Evolutionary conservation across 1,140 invertebrate species (phyloP).

Genomic region (Drosophila sp.): DNA sequence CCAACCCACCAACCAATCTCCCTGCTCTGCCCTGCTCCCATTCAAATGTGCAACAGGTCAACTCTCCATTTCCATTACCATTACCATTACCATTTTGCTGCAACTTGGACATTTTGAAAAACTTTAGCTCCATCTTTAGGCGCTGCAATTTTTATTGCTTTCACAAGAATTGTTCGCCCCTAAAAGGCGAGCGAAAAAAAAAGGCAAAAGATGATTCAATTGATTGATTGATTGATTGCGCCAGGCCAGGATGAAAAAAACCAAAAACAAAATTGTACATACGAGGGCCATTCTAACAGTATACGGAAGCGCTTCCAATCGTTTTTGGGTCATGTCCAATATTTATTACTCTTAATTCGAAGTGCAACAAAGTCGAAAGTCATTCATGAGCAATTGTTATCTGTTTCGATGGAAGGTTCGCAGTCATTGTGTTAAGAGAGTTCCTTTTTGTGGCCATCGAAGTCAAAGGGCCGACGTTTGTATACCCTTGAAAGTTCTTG

Average conservation of each 20-base stretch:
- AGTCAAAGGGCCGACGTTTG: no score
- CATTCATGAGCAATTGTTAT: no score
- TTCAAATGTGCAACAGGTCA: constrained; percentile 78
- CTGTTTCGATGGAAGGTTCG: no score
- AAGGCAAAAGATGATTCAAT: constrained; percentile 67
- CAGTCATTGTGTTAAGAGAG: no score
- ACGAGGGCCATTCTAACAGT: background rate
- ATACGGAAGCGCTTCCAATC: constrained; percentile 13
- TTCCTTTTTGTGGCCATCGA: no score
- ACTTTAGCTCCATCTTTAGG: constrained; percentile 29
- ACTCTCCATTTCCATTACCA: constrained; percentile 23
- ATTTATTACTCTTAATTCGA: no score
- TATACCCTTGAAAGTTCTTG: no score
- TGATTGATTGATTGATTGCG: constrained; percentile 69
- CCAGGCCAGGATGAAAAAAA: background rate
- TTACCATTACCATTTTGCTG: constrained; percentile 14
- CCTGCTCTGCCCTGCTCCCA: constrained; percentile 49
- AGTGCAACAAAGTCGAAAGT: no score
- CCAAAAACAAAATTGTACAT: background rate
- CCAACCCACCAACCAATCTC: constrained; percentile 7
- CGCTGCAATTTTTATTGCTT: constrained; percentile 80
- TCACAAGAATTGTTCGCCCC: constrained; percentile 65
- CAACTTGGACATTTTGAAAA: background rate
- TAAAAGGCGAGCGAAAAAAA: constrained; percentile 52
- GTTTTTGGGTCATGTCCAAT: background rate